Percentiles rank a stretch among this genome's conserved stretches.
Evolutionary conservation across 2,113 vertebrate species (phyloP).

Genomic region (Myiozetetes cayanensis): DNA sequence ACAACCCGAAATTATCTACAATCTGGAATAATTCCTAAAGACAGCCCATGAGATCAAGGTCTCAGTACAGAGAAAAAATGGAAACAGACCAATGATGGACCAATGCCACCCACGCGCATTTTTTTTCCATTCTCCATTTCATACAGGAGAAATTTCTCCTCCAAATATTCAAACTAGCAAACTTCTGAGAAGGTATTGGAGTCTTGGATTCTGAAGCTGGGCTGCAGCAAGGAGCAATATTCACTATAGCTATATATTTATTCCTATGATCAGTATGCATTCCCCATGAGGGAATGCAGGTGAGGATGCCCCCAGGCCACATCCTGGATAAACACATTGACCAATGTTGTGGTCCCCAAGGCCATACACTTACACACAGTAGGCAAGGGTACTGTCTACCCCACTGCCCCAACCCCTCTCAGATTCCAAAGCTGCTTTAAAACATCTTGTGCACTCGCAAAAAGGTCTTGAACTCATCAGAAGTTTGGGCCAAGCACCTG

Average conservation of each 20-base stretch:
- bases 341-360: background rate
- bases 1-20: background rate
- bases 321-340: background rate
- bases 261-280: background rate
- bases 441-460: background rate
- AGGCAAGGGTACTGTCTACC: background rate
- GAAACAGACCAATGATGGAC: background rate
- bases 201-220: background rate
- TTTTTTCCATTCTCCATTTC: background rate
- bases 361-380: fast-evolving
- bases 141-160: background rate
- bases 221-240: background rate
- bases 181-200: background rate
- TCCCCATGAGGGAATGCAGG: background rate
- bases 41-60: background rate
- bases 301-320: background rate
- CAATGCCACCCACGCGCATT: background rate
- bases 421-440: background rate
- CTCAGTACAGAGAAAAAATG: background rate
- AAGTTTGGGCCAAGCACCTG: background rate
- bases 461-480: background rate
- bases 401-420: background rate
- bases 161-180: background rate
- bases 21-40: background rate
- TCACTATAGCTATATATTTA: background rate